phyloP scores from a whole-genome alignment of 2,797 vertebrate species.

The Myotis myotis region DNA sequence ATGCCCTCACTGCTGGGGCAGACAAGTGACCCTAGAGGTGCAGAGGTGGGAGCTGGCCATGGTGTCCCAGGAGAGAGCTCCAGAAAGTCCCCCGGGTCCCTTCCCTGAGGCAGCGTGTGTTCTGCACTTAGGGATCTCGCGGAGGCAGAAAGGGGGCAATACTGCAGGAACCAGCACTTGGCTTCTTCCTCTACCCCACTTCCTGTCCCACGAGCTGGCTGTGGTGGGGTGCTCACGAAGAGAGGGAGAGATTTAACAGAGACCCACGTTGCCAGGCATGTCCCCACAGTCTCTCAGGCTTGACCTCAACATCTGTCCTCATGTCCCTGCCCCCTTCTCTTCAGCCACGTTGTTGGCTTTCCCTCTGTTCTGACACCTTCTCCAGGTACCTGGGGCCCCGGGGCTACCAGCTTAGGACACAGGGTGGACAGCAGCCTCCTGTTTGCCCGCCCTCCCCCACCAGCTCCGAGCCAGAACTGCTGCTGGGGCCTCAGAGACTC shows the following conservation, averaged over 20 bases:
- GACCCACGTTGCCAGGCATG: rapidly evolving
- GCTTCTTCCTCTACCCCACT: neutral
- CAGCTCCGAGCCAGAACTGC: neutral
- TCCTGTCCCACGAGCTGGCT: neutral
- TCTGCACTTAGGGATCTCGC: neutral
- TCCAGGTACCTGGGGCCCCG: neutral
- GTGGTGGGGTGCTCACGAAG: rapidly evolving
- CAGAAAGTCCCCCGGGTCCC: neutral
- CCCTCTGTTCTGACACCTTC: neutral
- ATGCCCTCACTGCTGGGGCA: neutral
- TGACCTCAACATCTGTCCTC: neutral
- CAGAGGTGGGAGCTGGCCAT: no score
- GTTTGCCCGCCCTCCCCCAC: no score
- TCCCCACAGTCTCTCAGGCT: neutral
- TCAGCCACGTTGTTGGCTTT: neutral
- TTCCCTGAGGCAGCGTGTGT: neutral
- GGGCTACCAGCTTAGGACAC: neutral
- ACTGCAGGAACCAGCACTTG: neutral
- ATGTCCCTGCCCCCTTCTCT: neutral
- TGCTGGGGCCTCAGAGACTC: neutral
- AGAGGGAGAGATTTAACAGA: neutral
- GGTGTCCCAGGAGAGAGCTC: neutral
- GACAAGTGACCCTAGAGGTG: neutral
- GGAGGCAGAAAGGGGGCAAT: neutral
- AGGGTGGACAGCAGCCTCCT: neutral